These are phyloP conservation scores for Festucalex cinctus DNA, from an alignment of 2,113 vertebrate species.

Conservation along the genomic window DNA sequence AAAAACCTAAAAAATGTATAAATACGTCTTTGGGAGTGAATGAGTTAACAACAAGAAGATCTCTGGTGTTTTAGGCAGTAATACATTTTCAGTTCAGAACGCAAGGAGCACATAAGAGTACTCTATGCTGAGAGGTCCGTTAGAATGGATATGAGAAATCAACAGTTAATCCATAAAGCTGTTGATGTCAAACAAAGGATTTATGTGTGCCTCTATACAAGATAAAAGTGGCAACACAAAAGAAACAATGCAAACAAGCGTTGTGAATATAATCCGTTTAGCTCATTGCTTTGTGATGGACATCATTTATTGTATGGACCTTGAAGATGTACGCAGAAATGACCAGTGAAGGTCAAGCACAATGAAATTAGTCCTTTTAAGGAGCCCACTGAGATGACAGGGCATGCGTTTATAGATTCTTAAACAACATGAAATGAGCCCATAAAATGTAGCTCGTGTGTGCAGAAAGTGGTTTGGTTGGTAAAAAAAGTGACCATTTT, in stretches of 20 bases:
- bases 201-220: slow-evolving; percentile 3
- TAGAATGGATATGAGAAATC: slow-evolving; percentile 11
- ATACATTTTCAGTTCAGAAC: slow-evolving; percentile 11
- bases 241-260: neutral
- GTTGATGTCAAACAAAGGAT: slow-evolving; percentile 5
- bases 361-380: slow-evolving; percentile 56
- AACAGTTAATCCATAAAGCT: slow-evolving; percentile 1
- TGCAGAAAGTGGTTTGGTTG: neutral
- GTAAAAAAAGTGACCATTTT: neutral
- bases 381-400: slow-evolving; percentile 42
- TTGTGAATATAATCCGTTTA: slow-evolving; percentile 25
- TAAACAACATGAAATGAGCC: slow-evolving; percentile 52
- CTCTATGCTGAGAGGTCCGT: neutral
- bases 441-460: slow-evolving; percentile 38
- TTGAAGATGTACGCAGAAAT: slow-evolving; percentile 20
- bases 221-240: neutral
- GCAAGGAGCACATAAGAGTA: slow-evolving; percentile 8
- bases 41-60: slow-evolving; percentile 11
- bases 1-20: no score
- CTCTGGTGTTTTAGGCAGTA: slow-evolving; percentile 1
- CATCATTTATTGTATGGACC: slow-evolving; percentile 22
- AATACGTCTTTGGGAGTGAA: no score
- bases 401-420: slow-evolving; percentile 31
- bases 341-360: slow-evolving; percentile 40
- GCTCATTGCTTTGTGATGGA: slow-evolving; percentile 14